These are phyloP conservation scores for Tinamus major DNA, from an alignment of 2,797 vertebrate genomes.

Conservation along the genomic window DNA sequence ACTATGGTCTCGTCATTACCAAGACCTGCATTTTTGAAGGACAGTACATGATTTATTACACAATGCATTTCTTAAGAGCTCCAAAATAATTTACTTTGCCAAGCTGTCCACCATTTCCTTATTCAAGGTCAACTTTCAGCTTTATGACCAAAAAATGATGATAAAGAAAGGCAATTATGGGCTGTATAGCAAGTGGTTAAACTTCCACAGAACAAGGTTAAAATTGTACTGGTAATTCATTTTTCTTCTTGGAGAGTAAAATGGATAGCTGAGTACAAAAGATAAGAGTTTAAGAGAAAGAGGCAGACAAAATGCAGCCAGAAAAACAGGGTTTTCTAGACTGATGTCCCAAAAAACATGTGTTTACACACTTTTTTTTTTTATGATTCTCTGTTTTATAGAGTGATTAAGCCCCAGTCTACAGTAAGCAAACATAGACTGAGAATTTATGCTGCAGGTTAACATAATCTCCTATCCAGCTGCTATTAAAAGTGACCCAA, in stretches of 20 bases:
- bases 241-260: background rate
- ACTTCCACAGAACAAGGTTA: background rate
- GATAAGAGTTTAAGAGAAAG: background rate
- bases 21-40: background rate
- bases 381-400: background rate
- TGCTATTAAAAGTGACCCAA: background rate
- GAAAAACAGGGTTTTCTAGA: background rate
- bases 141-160: constrained; percentile 17
- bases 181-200: background rate
- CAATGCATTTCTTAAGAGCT: background rate
- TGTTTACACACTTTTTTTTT: background rate
- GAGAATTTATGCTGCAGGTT: background rate
- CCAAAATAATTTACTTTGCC: background rate
- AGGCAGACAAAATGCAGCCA: background rate
- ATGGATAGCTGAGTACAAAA: background rate
- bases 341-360: background rate
- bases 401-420: background rate
- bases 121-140: background rate
- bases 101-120: background rate
- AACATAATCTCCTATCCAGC: background rate
- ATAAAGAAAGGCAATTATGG: constrained; percentile 18
- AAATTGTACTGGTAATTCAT: background rate
- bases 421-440: background rate
- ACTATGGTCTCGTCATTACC: background rate
- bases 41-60: background rate